Percentiles rank a stretch among this genome's conserved stretches.
phyloP scores from a whole-genome alignment of 1,140 invertebrate genomes.

The Zaprionus gabonicus region DNA sequence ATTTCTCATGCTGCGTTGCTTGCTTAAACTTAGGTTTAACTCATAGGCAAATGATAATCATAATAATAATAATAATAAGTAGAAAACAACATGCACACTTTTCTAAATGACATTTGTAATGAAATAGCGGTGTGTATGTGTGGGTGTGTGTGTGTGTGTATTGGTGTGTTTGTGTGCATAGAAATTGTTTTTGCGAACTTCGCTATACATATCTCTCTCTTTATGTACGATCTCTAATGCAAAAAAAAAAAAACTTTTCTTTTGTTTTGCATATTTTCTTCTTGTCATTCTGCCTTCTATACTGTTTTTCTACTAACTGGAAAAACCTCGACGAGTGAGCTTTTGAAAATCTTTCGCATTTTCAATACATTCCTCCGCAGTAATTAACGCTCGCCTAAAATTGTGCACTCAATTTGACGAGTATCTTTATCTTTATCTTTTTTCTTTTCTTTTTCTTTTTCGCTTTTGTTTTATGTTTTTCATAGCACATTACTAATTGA shows the following conservation, averaged over 20 bases:
- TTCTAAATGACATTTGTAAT: constrained; percentile 65
- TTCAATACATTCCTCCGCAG: constrained; percentile 39
- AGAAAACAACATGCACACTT: constrained; percentile 55
- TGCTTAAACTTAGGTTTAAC: constrained; percentile 70
- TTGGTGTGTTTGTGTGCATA: constrained; percentile 35
- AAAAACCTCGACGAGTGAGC: constrained; percentile 77
- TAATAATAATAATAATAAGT: constrained; percentile 46
- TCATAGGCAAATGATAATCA: constrained; percentile 65
- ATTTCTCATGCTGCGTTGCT: constrained; percentile 30
- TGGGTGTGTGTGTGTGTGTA: not conserved
- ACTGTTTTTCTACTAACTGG: constrained; percentile 27
- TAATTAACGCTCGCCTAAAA: constrained; percentile 41
- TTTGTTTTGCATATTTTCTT: constrained; percentile 18
- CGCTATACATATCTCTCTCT: constrained; percentile 44
- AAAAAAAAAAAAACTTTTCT: constrained; percentile 25
- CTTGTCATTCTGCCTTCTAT: constrained; percentile 7
- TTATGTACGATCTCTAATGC: constrained; percentile 20
- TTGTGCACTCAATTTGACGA: constrained; percentile 23
- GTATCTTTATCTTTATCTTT: constrained; percentile 13
- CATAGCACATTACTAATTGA: constrained; percentile 81
- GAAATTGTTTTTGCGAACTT: constrained; percentile 35
- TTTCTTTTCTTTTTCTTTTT: not conserved
- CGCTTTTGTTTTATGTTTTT: constrained; percentile 8
- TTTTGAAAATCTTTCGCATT: constrained; percentile 35
- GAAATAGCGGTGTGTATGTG: constrained; percentile 41